These are phyloP conservation scores for Drosophila fulvimacula DNA, from an alignment of 2,888 invertebrate genomes.

Conservation along the genomic window DNA sequence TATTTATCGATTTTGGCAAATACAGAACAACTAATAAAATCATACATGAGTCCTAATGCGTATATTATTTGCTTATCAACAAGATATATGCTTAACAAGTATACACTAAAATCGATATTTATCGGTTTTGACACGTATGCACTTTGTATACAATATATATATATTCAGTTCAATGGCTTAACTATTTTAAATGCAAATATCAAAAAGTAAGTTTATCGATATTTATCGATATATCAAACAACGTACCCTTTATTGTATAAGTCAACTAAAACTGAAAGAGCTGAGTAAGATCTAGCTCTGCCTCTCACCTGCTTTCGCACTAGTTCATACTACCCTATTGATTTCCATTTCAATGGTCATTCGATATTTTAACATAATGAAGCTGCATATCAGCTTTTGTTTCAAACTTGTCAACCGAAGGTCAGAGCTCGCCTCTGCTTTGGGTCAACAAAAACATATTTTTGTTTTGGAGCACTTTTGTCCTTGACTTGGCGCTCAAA, in stretches of 20 bases:
- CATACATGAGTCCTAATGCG: too few species aligned
- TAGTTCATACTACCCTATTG: neutral
- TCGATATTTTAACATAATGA: slow-evolving; percentile 16
- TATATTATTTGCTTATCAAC: too few species aligned
- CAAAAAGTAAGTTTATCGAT: neutral
- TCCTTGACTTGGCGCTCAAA: slow-evolving; percentile 35
- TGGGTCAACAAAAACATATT: slow-evolving; percentile 6
- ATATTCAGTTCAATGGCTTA: too few species aligned
- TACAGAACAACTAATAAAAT: too few species aligned
- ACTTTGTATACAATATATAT: too few species aligned
- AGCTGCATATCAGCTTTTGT: slow-evolving; percentile 40
- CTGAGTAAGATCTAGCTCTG: neutral
- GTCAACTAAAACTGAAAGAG: neutral
- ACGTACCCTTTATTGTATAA: neutral
- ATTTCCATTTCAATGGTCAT: neutral
- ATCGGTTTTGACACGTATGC: neutral
- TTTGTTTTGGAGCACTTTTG: slow-evolving; percentile 25
- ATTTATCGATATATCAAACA: neutral
- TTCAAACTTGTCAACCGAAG: slow-evolving; percentile 45
- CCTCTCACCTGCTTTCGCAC: neutral
- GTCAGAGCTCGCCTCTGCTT: slow-evolving; percentile 37
- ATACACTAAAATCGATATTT: neutral
- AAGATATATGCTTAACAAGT: too few species aligned
- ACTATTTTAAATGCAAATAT: neutral
- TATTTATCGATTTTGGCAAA: neutral